phyloP scores from a whole-genome alignment of 2,113 vertebrate genomes.

The Corythornis cristatus region DNA sequence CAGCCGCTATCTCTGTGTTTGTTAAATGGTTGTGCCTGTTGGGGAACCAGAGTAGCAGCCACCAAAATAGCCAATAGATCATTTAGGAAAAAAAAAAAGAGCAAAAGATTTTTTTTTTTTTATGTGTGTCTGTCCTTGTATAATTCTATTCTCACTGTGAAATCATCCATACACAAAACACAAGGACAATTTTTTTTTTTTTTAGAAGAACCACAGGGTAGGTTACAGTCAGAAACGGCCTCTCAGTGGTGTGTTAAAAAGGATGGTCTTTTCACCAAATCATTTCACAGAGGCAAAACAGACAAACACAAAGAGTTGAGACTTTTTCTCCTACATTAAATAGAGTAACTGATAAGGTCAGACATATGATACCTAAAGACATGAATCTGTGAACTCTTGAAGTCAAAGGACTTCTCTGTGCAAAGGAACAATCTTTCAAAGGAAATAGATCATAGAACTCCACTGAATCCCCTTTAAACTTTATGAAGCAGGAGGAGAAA shows the following conservation, averaged over 20 bases:
- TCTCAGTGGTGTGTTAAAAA: constrained; percentile 84
- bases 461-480: constrained; percentile 93
- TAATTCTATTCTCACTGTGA: constrained; percentile 85
- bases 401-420: constrained; percentile 86
- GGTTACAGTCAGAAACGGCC: constrained; percentile 83
- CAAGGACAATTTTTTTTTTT: constrained; percentile 78
- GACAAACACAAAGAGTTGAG: constrained; percentile 89
- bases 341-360: constrained; percentile 94
- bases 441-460: constrained; percentile 88
- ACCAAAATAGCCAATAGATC: constrained; percentile 77
- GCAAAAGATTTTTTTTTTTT: constrained; percentile 77
- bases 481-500: constrained; percentile 89
- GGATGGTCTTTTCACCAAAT: constrained; percentile 86
- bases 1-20: constrained; percentile 70
- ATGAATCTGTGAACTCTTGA: constrained; percentile 89
- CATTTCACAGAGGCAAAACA: constrained; percentile 88
- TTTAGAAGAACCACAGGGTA: constrained; percentile 83
- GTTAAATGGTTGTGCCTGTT: constrained; percentile 77
- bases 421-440: constrained; percentile 87
- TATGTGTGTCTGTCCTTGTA: constrained; percentile 81
- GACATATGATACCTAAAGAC: constrained; percentile 91
- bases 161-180: constrained; percentile 86
- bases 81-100: constrained; percentile 60
- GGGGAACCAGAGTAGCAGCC: constrained; percentile 73
- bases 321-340: constrained; percentile 90